These are phyloP conservation scores for Andrena chrysosceles DNA, from an alignment of 2,888 invertebrate genomes.

Conservation along the genomic window DNA sequence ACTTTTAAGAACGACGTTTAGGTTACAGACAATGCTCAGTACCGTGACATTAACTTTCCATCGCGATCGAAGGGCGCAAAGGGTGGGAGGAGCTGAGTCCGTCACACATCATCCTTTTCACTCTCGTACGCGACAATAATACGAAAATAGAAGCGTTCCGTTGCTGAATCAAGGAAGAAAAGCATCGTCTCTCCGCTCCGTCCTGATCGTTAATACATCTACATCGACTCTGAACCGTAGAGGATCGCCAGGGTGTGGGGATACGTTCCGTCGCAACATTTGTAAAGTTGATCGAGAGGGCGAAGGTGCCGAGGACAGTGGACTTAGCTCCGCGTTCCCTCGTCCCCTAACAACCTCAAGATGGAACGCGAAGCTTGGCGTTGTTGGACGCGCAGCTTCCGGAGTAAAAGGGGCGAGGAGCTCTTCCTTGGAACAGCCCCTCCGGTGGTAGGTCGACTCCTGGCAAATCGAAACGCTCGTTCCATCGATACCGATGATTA, in stretches of 20 bases:
- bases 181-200: too few relatives aligned
- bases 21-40: slow-evolving; percentile 44
- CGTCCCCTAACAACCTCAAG: too few relatives aligned
- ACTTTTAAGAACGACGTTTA: slow-evolving; percentile 58
- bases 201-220: too few relatives aligned
- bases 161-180: neutral
- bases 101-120: neutral
- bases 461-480: neutral
- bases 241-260: too few relatives aligned
- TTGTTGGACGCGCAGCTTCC: neutral
- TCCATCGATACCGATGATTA: slow-evolving; percentile 33
- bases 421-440: neutral
- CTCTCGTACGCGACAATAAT: too few relatives aligned
- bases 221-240: too few relatives aligned
- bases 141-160: neutral
- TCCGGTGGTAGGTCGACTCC: neutral
- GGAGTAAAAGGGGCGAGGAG: neutral
- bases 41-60: slow-evolving; percentile 37
- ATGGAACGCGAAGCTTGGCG: too few relatives aligned
- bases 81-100: slow-evolving; percentile 1
- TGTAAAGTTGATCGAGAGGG: too few relatives aligned
- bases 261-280: too few relatives aligned
- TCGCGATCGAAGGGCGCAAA: slow-evolving; percentile 15
- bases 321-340: too few relatives aligned
- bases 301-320: too few relatives aligned